Percentiles rank a stretch among this genome's conserved stretches.
phyloP scores from a whole-genome alignment of 92 coral and sea anemone genomes.

The Epizoanthus fatuus region DNA sequence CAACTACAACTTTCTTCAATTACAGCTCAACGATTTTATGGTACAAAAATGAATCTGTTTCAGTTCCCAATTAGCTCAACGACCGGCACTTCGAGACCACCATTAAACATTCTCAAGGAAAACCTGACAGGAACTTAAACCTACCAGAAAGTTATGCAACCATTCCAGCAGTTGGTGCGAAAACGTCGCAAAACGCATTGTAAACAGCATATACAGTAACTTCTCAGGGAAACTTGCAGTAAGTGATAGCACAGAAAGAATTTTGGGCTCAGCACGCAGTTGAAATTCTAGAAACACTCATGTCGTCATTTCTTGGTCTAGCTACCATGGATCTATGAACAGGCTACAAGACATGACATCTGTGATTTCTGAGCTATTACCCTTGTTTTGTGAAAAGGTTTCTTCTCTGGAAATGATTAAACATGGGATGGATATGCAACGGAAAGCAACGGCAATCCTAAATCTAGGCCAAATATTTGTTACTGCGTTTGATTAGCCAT shows the following conservation, averaged over 20 bases:
- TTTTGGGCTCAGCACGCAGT: slow-evolving; percentile 65
- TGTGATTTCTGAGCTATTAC: slow-evolving; percentile 58
- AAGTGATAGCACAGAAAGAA: slow-evolving; percentile 39
- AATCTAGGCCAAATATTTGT: slow-evolving; percentile 62
- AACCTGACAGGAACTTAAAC: slow-evolving; percentile 17
- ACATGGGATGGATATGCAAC: slow-evolving; percentile 59
- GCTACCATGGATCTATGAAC: slow-evolving; percentile 53
- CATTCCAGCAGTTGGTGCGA: slow-evolving; percentile 53
- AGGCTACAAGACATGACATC: slow-evolving; percentile 25
- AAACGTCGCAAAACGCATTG: slow-evolving; percentile 33
- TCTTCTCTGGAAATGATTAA: slow-evolving; percentile 59
- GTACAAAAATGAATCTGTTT: slow-evolving; percentile 56
- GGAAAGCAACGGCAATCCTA: slow-evolving; percentile 45
- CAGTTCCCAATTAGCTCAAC: slow-evolving; percentile 43
- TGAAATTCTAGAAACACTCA: slow-evolving; percentile 14
- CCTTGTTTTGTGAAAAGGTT: slow-evolving; percentile 61
- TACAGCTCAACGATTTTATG: slow-evolving; percentile 51
- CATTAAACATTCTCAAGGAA: slow-evolving; percentile 18
- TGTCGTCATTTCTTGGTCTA: slow-evolving; percentile 47
- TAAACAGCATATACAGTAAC: slow-evolving; percentile 4
- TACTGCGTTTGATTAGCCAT: slow-evolving; percentile 58
- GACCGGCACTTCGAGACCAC: slow-evolving; percentile 10
- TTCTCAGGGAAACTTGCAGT: slow-evolving; percentile 11
- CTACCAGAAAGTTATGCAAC: slow-evolving; percentile 53
- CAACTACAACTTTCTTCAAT: slow-evolving; percentile 28